Percentiles rank a stretch among this genome's conserved stretches.
phyloP scores from a whole-genome alignment of 1,140 invertebrate genomes.

The Drosophila persimilis region DNA sequence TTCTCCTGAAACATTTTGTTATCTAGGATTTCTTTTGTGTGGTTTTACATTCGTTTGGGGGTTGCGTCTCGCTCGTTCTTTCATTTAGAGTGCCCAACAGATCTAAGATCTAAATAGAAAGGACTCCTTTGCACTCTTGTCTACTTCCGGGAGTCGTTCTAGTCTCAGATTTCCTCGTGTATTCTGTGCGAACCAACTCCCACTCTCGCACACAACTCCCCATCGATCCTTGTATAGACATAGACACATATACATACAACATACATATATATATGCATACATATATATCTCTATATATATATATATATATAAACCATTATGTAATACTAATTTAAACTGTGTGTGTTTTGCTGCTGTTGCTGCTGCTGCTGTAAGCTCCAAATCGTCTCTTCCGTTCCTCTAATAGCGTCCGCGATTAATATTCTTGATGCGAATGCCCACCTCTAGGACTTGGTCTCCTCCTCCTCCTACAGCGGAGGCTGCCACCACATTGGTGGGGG shows the following conservation, averaged over 20 bases:
- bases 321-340: conserved; percentile 15
- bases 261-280: conserved; percentile 19
- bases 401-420: conserved; percentile 73
- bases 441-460: conserved; percentile 74
- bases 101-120: too few relatives aligned
- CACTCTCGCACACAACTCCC: conserved; percentile 3
- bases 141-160: too few relatives aligned
- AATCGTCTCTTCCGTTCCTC: not conserved
- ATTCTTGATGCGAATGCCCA: conserved; percentile 81
- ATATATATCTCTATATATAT: not conserved
- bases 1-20: too few relatives aligned
- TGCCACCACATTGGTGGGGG: conserved; percentile 15
- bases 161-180: too few relatives aligned
- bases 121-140: too few relatives aligned
- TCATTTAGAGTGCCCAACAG: too few relatives aligned
- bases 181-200: too few relatives aligned
- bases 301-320: conserved; percentile 3
- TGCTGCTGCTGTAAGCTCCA: not conserved
- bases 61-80: too few relatives aligned
- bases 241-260: conserved; percentile 16
- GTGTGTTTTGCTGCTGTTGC: not conserved
- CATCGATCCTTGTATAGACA: conserved; percentile 11
- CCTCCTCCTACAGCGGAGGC: conserved; percentile 20
- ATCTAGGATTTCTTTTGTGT: conserved; percentile 5
- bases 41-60: not conserved